Evolutionary conservation across 2,888 invertebrate species (phyloP), one percentile per base, ranked within the genome.

Genomic region (Erebia ligea): DNA sequence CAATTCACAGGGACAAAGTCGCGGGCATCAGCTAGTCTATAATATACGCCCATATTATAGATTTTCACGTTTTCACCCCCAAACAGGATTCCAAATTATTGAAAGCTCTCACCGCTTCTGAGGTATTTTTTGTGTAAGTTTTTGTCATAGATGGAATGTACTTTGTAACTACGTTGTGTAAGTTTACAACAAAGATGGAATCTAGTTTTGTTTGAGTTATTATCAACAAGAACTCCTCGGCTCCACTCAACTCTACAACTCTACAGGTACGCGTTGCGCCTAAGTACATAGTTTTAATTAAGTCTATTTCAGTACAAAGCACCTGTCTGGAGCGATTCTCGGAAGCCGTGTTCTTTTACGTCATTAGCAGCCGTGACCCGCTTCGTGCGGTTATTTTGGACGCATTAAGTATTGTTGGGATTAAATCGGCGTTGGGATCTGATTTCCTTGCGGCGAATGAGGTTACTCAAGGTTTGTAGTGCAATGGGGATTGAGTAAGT

Each of bases 361-460:
- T 74, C 73, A 67, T 54, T 48, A 65, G 17, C 72, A 76, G 70
- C 75, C 76, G 62, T 76, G 75, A 76, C 76, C 76, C 25, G 73
- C 17, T 68, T 75, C 45, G n/a, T 57, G 56, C 17, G 15, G 65
- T 65, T 76, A 76, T 76, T 76, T 75, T 68, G 66, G 72, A 71
- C 68, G 58, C 67, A 68, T 68, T 70, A 70, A 68, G 69, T 71
- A 74, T 75, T 69, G 74, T 75, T 70, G 50, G 52, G 34, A 48
- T 68, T 64, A 67, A 71, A 75, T 73, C 66, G 57, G 56, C 62
- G 65, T 66, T 57, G 34, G 56, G 56, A 61, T 66, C 56, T 50
- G 48, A 48, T 45, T 68, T 57, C 48, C 61, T 61, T 11, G 17
- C 17, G 42, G 17, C 42, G 13, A n/a, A 61, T 61, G 61, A 10